Evolutionary conservation across 2,113 vertebrate genomes (phyloP).

Genomic region (Ifrita kowaldi): DNA sequence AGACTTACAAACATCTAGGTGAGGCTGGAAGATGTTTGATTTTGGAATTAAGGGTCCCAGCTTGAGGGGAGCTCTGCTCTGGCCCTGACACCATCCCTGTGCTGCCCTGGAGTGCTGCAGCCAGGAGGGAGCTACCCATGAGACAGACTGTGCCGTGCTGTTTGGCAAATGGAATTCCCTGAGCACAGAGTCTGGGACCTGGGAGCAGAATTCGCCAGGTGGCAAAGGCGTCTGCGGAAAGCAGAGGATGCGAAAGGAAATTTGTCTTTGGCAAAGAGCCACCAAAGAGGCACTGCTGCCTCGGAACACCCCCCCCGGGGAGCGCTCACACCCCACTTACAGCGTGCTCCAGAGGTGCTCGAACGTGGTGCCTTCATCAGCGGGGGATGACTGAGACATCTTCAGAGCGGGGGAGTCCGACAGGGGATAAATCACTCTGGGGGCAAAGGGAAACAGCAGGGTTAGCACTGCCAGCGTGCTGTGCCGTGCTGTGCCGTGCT

Average conservation of each 20-base stretch:
- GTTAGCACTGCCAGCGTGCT: not conserved
- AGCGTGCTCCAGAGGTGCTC: slow-evolving; percentile 94
- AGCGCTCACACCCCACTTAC: slow-evolving; percentile 73
- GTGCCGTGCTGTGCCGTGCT: rapidly evolving
- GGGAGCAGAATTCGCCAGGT: not conserved
- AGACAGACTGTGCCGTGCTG: not conserved
- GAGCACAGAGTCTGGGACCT: not conserved
- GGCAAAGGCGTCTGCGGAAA: not conserved
- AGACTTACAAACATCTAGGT: not conserved
- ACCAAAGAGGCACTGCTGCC: not conserved
- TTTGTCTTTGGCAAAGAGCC: not conserved
- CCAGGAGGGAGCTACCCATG: not conserved
- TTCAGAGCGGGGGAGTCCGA: slow-evolving; percentile 71
- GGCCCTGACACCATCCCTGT: not conserved
- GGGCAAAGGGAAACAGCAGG: not conserved
- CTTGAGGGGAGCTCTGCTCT: not conserved
- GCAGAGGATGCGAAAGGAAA: not conserved
- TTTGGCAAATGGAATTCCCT: not conserved
- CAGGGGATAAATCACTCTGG: slow-evolving; percentile 80
- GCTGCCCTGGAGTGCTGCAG: not conserved
- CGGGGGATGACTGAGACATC: slow-evolving; percentile 86
- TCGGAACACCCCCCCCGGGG: rapidly evolving
- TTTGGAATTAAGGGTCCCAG: not conserved
- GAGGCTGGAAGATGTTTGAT: not conserved
- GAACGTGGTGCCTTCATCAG: slow-evolving; percentile 88